Evolutionary conservation across 2,113 vertebrate species (phyloP), one percentile per base, ranked within the genome.

Genomic region (Entelurus aequoreus): DNA sequence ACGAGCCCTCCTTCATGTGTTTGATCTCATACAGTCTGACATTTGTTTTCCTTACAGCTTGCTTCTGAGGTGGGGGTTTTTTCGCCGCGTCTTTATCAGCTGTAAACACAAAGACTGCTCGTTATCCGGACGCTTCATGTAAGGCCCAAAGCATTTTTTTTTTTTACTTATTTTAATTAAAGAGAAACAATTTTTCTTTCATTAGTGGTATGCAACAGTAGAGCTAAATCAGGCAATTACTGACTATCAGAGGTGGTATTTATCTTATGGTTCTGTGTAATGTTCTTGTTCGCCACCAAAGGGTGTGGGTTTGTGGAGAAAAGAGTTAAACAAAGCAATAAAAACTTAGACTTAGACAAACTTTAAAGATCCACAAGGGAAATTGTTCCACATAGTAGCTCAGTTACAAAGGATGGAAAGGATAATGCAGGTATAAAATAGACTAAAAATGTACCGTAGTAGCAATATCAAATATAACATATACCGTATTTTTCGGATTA

Each of bases 11-110:
- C 21, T 5, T 35, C 15, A 1, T 68, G 63, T 74, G 69, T 83
- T 80, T 76, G 75, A 84, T 81, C 76, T 77, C 60, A 74, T 77
- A 72, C 67, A 68, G 72, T 70, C 66, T 71, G 56, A 77, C 60
- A 80, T 81, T 72, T 80, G 79, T 72, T 80, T 74, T 59, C 53
- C 14, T 56, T 40, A 37, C 62, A 78, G 50, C 70, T 1, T 55
- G 47, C 60, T 28, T 38, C 56, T 2, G 53, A 81, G 51, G 73
- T 77, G 71, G 1, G 1, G 1, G 21, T 71, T 72, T 57, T 74
- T 67, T 68, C 53, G 58, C 12, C 50, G 60, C 16, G 19, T 65
- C 63, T 76, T 79, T 62, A 81, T 83, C 75, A 75, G 71, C 54
- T 9, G 48, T 64, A 40, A 75, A 62, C 65, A 76, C 54, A 66